Conservation (phyloP, 1,140 invertebrate species). For the Gyrodactylus salaris region DNA sequence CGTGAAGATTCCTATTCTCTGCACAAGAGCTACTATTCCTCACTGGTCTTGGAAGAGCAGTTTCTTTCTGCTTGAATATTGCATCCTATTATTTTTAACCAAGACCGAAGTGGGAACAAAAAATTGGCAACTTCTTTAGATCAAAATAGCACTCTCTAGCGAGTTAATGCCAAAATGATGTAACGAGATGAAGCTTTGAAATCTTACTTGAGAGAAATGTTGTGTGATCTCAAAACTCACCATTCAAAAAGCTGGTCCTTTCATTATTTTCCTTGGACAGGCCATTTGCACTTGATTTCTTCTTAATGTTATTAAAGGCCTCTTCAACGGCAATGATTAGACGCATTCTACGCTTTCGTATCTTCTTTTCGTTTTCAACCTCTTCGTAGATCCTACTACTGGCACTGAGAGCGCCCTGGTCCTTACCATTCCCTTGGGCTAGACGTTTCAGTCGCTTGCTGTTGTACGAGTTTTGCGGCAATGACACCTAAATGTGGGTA, state of each 20-base stretch:
- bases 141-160: too few relatives aligned
- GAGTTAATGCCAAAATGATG: too few relatives aligned
- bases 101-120: too few relatives aligned
- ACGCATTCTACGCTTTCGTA: conserved; percentile 51
- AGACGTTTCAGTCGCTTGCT: background rate
- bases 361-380: conserved; percentile 65
- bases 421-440: background rate
- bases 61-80: too few relatives aligned
- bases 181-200: too few relatives aligned
- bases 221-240: too few relatives aligned
- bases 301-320: conserved; percentile 68
- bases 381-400: conserved; percentile 54
- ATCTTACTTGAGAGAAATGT: too few relatives aligned
- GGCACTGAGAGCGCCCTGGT: conserved; percentile 2
- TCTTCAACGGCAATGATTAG: conserved; percentile 68
- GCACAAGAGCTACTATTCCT: too few relatives aligned
- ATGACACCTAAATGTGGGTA: background rate
- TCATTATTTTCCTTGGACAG: background rate
- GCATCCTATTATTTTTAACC: too few relatives aligned
- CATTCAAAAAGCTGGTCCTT: conserved; percentile 27
- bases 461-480: background rate
- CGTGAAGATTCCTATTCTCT: too few relatives aligned
- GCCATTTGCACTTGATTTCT: conserved; percentile 13
- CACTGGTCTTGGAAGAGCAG: too few relatives aligned
- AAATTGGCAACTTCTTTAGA: too few relatives aligned